Conservation (phyloP, 2,797 vertebrate genomes). For the Morus bassanus region DNA sequence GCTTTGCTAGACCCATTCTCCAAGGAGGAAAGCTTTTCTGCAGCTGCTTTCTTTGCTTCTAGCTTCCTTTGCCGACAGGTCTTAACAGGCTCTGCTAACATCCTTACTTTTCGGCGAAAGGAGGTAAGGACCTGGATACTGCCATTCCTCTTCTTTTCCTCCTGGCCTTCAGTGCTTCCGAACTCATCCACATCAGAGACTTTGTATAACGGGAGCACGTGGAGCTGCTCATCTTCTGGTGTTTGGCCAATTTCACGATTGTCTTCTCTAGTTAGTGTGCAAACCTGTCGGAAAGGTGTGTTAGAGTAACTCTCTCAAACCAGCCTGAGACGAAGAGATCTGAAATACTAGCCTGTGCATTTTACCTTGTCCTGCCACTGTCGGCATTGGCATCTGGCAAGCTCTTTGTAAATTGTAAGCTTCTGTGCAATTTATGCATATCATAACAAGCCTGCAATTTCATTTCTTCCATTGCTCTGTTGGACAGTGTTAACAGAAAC, state of each 20-base stretch:
- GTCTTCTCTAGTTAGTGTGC: conserved; percentile 95
- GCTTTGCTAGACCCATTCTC: conserved; percentile 81
- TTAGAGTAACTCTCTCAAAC: background rate
- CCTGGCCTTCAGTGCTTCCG: conserved; percentile 90
- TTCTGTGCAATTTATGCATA: background rate
- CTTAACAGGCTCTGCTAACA: conserved; percentile 93
- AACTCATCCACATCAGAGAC: conserved; percentile 92
- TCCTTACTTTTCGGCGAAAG: conserved; percentile 92
- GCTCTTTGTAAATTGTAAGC: background rate
- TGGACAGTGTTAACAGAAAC: background rate
- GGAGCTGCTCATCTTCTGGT: conserved; percentile 96
- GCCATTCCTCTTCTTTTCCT: conserved; percentile 89
- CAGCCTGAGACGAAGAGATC: background rate
- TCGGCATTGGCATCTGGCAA: background rate
- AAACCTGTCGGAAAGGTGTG: conserved; percentile 81
- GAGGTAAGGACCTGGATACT: conserved; percentile 92
- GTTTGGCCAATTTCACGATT: conserved; percentile 90
- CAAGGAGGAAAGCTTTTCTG: conserved; percentile 85
- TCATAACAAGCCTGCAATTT: background rate
- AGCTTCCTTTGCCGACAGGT: conserved; percentile 94
- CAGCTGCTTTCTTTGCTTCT: conserved; percentile 90
- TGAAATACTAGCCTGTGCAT: background rate
- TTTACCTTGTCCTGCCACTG: background rate
- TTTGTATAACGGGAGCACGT: conserved; percentile 95
- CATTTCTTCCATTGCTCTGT: background rate